A percentile compares a stretch with the other conserved stretches of the same genome.
These are phyloP conservation scores for Ylistrum balloti DNA, from an alignment of 1,140 invertebrate species.

Conservation along the genomic window DNA sequence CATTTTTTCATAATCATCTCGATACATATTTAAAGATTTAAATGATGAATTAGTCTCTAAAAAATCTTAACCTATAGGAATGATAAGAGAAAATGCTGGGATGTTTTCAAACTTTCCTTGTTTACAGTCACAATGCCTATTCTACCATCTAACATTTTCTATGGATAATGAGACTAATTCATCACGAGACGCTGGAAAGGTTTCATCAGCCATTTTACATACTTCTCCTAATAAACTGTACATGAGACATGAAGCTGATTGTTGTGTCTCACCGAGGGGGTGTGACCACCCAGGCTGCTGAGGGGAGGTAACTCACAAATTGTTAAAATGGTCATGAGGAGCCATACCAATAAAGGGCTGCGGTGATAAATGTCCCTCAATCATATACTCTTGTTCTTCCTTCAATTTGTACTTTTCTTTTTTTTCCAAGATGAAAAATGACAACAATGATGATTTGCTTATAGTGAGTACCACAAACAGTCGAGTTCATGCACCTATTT, in stretches of 20 bases:
- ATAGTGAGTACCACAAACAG: constrained; percentile 31
- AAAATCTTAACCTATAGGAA: background rate
- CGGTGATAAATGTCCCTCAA: too few relatives aligned
- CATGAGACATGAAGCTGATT: constrained; percentile 14
- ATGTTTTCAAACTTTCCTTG: background rate
- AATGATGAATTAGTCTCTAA: constrained; percentile 20
- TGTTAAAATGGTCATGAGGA: too few relatives aligned
- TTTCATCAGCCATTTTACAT: constrained; percentile 3
- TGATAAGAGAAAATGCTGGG: background rate
- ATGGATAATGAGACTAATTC: constrained; percentile 4
- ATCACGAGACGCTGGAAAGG: background rate
- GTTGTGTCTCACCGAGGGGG: constrained; percentile 16
- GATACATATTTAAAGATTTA: background rate
- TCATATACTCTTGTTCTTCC: background rate
- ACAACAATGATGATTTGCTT: constrained; percentile 9
- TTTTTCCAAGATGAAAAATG: background rate
- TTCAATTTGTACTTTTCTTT: background rate
- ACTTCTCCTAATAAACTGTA: background rate
- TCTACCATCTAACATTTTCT: background rate
- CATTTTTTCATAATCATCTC: background rate
- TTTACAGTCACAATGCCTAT: background rate
- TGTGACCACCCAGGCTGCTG: background rate
- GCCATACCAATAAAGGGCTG: too few relatives aligned
- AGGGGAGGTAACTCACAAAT: background rate
- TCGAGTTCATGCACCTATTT: constrained; percentile 24